Conservation (phyloP, 1,140 invertebrate genomes). For the Ostrea edulis region DNA sequence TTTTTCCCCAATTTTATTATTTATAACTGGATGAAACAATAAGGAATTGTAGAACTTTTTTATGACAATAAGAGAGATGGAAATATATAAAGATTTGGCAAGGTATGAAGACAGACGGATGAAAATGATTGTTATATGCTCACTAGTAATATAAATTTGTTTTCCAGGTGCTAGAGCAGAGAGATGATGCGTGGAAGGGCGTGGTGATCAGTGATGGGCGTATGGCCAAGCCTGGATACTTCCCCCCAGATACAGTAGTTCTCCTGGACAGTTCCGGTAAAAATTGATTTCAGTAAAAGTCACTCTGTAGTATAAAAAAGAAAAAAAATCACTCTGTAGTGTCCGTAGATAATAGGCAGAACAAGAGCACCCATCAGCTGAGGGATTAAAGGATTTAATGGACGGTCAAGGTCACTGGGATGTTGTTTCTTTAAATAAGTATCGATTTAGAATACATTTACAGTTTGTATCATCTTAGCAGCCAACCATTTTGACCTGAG, state of each 20-base stretch:
- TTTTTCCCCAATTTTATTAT: neutral
- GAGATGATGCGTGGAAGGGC: slow-evolving; percentile 78
- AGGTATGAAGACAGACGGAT: too few species aligned
- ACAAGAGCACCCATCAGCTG: too few species aligned
- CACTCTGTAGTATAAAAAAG: neutral
- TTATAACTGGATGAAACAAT: neutral
- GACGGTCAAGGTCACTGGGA: too few species aligned
- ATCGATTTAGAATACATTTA: too few species aligned
- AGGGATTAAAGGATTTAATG: too few species aligned
- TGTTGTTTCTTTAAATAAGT: too few species aligned
- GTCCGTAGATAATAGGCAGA: too few species aligned
- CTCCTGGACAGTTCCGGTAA: slow-evolving; percentile 78
- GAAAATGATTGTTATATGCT: too few species aligned
- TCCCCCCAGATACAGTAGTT: slow-evolving; percentile 79
- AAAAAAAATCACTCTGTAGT: neutral
- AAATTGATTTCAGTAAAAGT: neutral
- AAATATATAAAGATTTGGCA: neutral
- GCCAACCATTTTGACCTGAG: too few species aligned
- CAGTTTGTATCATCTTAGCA: too few species aligned
- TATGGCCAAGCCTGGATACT: slow-evolving; percentile 77
- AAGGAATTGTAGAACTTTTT: neutral
- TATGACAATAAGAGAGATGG: neutral
- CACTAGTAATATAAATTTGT: neutral
- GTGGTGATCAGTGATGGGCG: slow-evolving; percentile 76
- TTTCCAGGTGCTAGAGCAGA: slow-evolving; percentile 78